Conservation (phyloP, 2,888 invertebrate species). For the Drosophila neutralis region DNA sequence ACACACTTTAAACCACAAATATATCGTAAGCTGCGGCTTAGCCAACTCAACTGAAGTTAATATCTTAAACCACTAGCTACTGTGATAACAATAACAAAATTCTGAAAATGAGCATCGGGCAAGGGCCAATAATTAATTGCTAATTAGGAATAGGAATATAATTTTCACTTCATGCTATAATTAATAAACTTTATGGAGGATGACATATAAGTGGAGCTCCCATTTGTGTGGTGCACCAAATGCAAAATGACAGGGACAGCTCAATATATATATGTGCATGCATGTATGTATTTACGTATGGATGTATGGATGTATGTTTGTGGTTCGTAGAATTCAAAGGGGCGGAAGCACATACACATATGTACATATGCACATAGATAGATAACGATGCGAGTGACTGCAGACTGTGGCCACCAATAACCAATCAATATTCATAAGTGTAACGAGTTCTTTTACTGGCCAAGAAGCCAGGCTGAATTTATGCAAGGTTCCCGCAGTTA, state of each 20-base stretch:
- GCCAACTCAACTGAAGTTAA: background rate
- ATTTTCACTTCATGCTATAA: background rate
- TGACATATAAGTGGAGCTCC: background rate
- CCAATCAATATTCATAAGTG: conserved; percentile 75
- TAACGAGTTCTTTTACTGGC: conserved; percentile 56
- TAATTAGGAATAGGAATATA: background rate
- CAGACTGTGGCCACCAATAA: conserved; percentile 55
- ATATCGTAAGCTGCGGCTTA: background rate
- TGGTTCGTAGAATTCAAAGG: conserved; percentile 6
- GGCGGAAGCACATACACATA: background rate
- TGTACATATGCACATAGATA: background rate
- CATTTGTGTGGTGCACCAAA: conserved; percentile 23
- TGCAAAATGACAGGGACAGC: conserved; percentile 52
- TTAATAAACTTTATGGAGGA: background rate
- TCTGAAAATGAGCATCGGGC: background rate
- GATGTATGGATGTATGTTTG: background rate
- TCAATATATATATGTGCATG: background rate
- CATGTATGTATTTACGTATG: background rate
- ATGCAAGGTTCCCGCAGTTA: conserved; percentile 62
- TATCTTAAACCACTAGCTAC: background rate
- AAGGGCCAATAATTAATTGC: conserved; percentile 3
- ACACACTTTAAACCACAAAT: background rate
- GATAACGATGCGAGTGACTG: conserved; percentile 58
- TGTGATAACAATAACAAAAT: background rate
- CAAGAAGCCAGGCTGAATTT: conserved; percentile 49